A percentile compares a stretch with the other conserved stretches of the same genome.
Conservation (phyloP, 1,140 invertebrate species). For the Pogonomyrmex californicus region DNA sequence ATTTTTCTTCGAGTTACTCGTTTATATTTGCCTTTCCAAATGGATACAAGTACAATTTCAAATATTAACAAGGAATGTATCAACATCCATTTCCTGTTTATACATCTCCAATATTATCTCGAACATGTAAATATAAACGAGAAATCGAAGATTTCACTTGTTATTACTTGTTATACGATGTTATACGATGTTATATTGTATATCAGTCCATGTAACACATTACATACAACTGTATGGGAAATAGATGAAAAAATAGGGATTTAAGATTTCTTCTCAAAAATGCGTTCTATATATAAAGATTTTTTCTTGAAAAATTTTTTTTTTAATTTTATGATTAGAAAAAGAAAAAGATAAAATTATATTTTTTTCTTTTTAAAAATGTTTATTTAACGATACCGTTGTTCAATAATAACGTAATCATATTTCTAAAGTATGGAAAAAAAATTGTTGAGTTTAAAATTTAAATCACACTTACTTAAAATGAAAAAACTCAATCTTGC, state of each 20-base stretch:
- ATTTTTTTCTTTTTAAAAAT: not conserved
- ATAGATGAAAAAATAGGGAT: not conserved
- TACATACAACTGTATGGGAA: not conserved
- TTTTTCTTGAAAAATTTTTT: not conserved
- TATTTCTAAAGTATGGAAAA: not conserved
- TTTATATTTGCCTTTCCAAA: not conserved
- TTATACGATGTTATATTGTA: not conserved
- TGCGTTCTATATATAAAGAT: not conserved
- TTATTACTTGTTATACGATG: constrained; percentile 20
- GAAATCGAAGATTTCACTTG: constrained; percentile 15
- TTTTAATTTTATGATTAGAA: not conserved
- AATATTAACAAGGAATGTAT: not conserved
- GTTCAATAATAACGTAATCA: not conserved
- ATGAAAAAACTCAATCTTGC: not conserved
- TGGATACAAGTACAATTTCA: not conserved
- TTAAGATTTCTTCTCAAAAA: not conserved
- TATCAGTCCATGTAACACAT: constrained; percentile 27
- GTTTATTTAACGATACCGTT: not conserved
- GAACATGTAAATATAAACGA: constrained; percentile 14
- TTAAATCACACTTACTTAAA: not conserved
- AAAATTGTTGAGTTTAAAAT: not conserved
- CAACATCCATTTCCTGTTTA: not conserved
- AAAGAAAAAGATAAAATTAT: not conserved
- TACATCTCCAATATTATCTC: not conserved
- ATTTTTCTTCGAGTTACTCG: not conserved